Evolutionary conservation across 2,797 vertebrate genomes (phyloP).

Genomic region (Urophycis tenuis): DNA sequence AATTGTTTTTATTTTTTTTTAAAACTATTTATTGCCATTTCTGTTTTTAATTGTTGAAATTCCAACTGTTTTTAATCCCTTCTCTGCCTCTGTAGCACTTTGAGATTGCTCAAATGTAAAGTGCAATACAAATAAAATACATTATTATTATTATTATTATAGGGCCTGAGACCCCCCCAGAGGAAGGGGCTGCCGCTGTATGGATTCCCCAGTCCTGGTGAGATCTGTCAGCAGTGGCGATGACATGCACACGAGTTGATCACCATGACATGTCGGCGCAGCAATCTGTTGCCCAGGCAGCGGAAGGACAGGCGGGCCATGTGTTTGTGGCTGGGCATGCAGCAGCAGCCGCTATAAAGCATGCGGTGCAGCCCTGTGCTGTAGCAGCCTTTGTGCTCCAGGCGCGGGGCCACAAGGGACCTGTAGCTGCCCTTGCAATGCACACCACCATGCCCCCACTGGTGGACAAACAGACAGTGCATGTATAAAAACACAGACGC

Average conservation of each 20-base stretch:
- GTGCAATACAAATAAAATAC: too few species aligned
- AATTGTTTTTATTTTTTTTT: too few species aligned
- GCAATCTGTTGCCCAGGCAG: constrained; percentile 51
- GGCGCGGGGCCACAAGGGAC: constrained; percentile 49
- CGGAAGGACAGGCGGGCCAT: constrained; percentile 62
- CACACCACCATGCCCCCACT: constrained; percentile 50
- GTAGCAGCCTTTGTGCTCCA: constrained; percentile 66
- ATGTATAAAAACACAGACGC: neutral
- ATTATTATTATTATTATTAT: too few species aligned
- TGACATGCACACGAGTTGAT: constrained; percentile 72
- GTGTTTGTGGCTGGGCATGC: constrained; percentile 60
- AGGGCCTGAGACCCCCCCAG: constrained; percentile 54
- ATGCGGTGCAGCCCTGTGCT: constrained; percentile 56
- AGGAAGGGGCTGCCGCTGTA: constrained; percentile 52
- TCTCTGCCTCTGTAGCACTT: too few species aligned
- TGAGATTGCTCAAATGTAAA: too few species aligned
- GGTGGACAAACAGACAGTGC: constrained; percentile 14
- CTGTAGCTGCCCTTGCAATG: constrained; percentile 61
- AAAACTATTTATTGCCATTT: too few species aligned
- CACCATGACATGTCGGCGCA: constrained; percentile 64
- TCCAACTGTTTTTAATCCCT: too few species aligned
- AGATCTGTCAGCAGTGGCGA: constrained; percentile 60
- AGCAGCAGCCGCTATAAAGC: constrained; percentile 72
- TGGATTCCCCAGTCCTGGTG: neutral
- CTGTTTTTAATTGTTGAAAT: too few species aligned